A percentile compares a stretch with the other conserved stretches of the same genome.
Conservation (phyloP, 2,797 vertebrate genomes). For the Vultur gryphus region DNA sequence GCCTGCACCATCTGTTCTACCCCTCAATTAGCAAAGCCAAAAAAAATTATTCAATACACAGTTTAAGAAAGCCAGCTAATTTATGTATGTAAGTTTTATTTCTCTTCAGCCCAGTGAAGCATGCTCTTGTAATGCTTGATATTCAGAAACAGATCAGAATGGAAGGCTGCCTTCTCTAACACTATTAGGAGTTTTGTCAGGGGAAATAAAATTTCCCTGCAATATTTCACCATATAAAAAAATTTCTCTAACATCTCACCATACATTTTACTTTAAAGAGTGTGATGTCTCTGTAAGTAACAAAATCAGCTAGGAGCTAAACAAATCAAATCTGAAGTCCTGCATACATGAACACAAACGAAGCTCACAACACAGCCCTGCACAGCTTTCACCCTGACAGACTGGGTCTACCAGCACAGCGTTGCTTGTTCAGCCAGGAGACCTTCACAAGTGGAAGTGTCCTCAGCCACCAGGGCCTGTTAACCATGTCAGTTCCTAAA, state of each 20-base stretch:
- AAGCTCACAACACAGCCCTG: background rate
- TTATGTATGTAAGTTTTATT: conserved; percentile 13
- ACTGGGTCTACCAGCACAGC: background rate
- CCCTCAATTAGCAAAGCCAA: conserved; percentile 42
- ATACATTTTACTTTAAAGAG: background rate
- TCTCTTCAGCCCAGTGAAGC: background rate
- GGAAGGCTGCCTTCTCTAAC: background rate
- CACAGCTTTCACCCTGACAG: background rate
- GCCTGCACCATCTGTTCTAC: conserved; percentile 62
- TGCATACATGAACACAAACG: background rate
- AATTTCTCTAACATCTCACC: background rate
- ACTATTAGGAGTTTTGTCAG: background rate
- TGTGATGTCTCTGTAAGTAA: background rate
- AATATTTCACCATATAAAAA: background rate
- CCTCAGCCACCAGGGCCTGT: background rate
- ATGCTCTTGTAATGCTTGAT: background rate
- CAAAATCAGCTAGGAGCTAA: background rate
- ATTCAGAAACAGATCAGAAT: background rate
- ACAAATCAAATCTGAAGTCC: background rate
- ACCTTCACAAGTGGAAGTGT: background rate
- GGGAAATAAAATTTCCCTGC: background rate
- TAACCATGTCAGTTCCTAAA: background rate
- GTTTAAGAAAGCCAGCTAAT: conserved; percentile 32
- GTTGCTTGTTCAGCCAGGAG: background rate
- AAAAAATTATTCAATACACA: background rate